A percentile compares a stretch with the other conserved stretches of the same genome.
phyloP scores from a whole-genome alignment of 2,888 invertebrate species.

The Calliopum simillimum region DNA sequence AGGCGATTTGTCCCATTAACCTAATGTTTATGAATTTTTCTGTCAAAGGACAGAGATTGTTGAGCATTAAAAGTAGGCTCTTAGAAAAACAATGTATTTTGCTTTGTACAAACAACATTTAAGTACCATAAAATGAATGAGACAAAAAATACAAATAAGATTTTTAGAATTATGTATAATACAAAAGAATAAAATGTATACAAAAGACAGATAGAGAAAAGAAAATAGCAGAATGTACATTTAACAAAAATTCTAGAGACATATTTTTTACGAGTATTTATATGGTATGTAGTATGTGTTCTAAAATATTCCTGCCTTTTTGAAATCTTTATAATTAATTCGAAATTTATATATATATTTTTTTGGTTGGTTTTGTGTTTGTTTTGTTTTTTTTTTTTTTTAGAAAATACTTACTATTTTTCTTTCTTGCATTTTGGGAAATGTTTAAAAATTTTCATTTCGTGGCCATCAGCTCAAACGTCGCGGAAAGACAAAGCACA shows the following conservation, averaged over 20 bases:
- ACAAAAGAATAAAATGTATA: constrained; percentile 26
- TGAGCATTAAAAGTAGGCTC: too few species aligned
- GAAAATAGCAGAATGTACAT: constrained; percentile 30
- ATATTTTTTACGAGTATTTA: not conserved
- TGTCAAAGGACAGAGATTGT: too few species aligned
- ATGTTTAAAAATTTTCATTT: constrained; percentile 63
- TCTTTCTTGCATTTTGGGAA: constrained; percentile 62
- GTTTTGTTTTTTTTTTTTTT: constrained; percentile 42
- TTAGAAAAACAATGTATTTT: too few species aligned
- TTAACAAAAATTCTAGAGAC: constrained; percentile 27
- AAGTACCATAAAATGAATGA: constrained; percentile 5
- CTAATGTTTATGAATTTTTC: too few species aligned
- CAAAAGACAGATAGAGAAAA: constrained; percentile 17
- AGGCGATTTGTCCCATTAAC: too few species aligned
- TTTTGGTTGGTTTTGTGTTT: constrained; percentile 11
- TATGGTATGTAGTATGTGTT: constrained; percentile 11
- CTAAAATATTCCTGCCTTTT: constrained; percentile 37
- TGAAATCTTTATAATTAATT: constrained; percentile 32
- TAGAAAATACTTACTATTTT: constrained; percentile 65
- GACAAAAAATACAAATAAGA: not conserved
- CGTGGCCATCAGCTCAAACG: constrained; percentile 68
- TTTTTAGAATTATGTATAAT: constrained; percentile 29
- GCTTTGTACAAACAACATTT: too few species aligned
- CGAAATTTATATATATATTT: too few species aligned
- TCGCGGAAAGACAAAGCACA: constrained; percentile 69